These are phyloP conservation scores for Anguilla anguilla DNA, from an alignment of 2,797 vertebrate species.

Conservation along the genomic window DNA sequence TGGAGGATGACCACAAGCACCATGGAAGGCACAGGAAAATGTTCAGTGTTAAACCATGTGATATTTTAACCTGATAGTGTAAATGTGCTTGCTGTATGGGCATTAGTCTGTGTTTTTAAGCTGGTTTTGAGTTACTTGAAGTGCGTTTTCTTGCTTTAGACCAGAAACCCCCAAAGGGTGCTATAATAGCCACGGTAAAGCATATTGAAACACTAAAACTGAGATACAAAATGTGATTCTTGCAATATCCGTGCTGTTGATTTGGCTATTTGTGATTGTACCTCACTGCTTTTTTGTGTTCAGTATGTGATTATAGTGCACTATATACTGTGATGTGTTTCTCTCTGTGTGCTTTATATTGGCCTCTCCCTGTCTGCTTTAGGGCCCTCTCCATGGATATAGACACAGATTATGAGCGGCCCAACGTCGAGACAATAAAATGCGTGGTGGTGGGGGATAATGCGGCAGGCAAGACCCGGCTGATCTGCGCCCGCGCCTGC, in stretches of 20 bases:
- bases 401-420: slow-evolving; percentile 91
- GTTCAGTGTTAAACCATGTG: background rate
- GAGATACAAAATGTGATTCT: background rate
- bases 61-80: background rate
- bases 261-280: background rate
- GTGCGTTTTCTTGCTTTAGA: background rate
- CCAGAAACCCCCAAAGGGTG: background rate
- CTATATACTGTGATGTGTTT: background rate
- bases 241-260: background rate
- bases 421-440: slow-evolving; percentile 93
- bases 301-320: background rate
- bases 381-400: slow-evolving; percentile 88
- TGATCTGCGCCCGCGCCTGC: slow-evolving; percentile 90
- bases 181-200: background rate
- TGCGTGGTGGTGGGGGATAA: slow-evolving; percentile 93
- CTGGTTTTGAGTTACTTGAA: background rate
- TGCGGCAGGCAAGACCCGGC: slow-evolving; percentile 87
- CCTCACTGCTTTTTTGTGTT: background rate
- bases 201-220: background rate
- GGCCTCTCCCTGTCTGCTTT: slow-evolving; percentile 13
- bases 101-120: background rate
- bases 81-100: background rate
- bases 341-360: background rate
- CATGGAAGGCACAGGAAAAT: background rate
- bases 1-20: background rate